Conservation (phyloP, 2,797 vertebrate species). For the Crenichthys baileyi region DNA sequence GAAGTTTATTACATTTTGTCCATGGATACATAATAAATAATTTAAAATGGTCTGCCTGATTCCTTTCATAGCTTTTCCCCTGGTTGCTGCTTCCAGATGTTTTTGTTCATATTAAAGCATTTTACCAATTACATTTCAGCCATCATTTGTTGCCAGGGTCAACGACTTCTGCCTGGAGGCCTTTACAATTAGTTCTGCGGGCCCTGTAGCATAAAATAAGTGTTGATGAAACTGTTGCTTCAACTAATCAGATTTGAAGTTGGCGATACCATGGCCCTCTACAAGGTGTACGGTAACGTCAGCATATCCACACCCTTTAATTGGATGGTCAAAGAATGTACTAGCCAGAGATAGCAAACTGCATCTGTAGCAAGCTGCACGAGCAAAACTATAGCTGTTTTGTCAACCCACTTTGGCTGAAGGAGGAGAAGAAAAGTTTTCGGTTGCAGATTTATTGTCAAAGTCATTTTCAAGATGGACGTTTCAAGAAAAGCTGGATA, state of each 20-base stretch:
- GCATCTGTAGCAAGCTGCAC: no score
- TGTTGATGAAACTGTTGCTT: not conserved
- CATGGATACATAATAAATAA: not conserved
- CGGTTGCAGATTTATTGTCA: not conserved
- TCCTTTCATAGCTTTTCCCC: not conserved
- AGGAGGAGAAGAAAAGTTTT: not conserved
- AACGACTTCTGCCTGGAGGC: not conserved
- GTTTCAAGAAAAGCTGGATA: not conserved
- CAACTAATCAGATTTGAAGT: slow-evolving; percentile 2
- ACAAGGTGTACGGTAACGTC: not conserved
- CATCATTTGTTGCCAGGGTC: not conserved
- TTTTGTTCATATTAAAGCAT: not conserved
- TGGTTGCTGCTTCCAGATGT: not conserved
- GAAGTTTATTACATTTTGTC: not conserved
- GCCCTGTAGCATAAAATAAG: not conserved
- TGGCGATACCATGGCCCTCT: not conserved
- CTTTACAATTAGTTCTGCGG: not conserved
- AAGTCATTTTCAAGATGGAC: slow-evolving; percentile 8
- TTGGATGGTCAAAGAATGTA: not conserved
- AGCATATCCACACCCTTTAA: not conserved
- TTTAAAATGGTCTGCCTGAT: not conserved
- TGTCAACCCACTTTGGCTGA: not conserved
- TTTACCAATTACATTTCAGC: not conserved
- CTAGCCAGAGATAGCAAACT: not conserved
- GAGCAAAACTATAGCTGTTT: not conserved